phyloP scores from a whole-genome alignment of 2,888 invertebrate species.

The Baccha elongata region DNA sequence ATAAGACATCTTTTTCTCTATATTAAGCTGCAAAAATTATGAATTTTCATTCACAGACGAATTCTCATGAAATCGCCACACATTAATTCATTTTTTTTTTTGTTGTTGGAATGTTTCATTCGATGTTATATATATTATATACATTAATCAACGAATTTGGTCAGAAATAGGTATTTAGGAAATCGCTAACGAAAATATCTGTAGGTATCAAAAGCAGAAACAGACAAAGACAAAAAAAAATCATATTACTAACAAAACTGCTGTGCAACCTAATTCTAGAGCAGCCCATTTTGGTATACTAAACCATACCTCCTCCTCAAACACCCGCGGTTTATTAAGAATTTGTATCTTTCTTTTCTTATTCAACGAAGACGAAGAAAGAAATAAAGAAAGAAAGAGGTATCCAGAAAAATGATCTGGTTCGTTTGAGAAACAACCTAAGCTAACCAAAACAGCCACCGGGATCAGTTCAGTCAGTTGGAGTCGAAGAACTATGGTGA shows the following conservation, averaged over 20 bases:
- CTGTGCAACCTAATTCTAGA: conserved; percentile 49
- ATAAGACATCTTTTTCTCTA: neutral
- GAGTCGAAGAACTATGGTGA: conserved; percentile 34
- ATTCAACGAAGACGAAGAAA: conserved; percentile 5
- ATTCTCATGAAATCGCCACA: conserved; percentile 50
- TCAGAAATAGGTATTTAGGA: conserved; percentile 41
- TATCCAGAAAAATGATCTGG: conserved; percentile 27
- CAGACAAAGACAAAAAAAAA: conserved; percentile 1
- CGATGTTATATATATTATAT: neutral
- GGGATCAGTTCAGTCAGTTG: conserved; percentile 44
- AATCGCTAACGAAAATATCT: conserved; percentile 29
- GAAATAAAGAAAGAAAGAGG: conserved; percentile 28
- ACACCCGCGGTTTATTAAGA: conserved; percentile 38
- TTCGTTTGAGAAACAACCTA: conserved; percentile 12
- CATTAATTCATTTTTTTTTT: conserved; percentile 40
- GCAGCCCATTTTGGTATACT: conserved; percentile 36
- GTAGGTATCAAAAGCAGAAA: neutral
- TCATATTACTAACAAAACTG: conserved; percentile 36
- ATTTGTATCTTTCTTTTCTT: conserved; percentile 26
- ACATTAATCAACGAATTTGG: conserved; percentile 20
- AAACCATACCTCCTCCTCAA: conserved; percentile 16
- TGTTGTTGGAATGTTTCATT: neutral
- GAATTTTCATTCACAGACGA: conserved; percentile 63
- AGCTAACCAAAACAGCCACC: conserved; percentile 10
- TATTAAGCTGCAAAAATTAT: conserved; percentile 24